Conservation (phyloP, 1,140 invertebrate genomes). For the Gryllus bimaculatus region DNA sequence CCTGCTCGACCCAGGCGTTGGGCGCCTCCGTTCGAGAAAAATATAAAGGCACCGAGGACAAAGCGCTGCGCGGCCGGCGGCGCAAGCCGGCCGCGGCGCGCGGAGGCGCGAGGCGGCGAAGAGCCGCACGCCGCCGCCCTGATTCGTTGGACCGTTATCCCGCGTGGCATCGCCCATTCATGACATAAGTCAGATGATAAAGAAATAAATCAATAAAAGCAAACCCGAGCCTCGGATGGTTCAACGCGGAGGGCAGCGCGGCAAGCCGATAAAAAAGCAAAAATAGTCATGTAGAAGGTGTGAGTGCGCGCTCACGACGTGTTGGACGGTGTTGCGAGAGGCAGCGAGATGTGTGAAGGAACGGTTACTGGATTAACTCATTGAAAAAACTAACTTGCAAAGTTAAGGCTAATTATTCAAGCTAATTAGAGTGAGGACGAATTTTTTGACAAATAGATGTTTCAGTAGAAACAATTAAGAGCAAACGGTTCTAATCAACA, state of each 20-base stretch:
- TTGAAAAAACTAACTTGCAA: neutral
- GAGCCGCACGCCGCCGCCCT: neutral
- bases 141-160: neutral
- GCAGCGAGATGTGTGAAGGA: neutral
- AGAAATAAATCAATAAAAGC: neutral
- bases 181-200: neutral
- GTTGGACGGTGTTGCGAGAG: neutral
- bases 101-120: neutral
- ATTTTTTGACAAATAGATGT: neutral
- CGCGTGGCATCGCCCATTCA: neutral
- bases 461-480: neutral
- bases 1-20: too few relatives aligned
- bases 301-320: neutral
- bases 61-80: neutral
- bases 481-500: too few relatives aligned
- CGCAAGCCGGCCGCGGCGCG: too few relatives aligned
- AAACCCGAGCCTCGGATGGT: neutral
- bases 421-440: neutral
- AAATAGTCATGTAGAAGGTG: neutral
- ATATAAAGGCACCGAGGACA: neutral
- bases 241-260: neutral
- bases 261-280: neutral
- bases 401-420: neutral
- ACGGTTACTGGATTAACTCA: neutral
- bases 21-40: neutral